Evolutionary conservation across 2,113 vertebrate species (phyloP).

Genomic region (Campylomormyrus numenius): DNA sequence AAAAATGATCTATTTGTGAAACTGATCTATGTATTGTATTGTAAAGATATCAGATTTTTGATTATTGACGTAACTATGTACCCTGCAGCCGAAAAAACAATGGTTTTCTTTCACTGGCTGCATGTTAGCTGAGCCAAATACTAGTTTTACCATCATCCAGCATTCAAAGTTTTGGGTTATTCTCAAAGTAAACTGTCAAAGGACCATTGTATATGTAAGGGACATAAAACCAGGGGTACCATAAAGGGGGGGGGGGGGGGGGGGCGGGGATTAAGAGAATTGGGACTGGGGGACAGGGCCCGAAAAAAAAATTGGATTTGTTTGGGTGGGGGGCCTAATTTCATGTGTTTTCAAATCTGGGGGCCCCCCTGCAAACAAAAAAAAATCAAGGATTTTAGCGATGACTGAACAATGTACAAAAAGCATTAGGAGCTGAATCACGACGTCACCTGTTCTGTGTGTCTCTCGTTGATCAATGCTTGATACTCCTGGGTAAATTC

Average conservation of each 20-base stretch:
- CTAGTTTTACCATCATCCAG: background rate
- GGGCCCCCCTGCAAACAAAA: background rate
- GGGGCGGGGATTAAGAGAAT: background rate
- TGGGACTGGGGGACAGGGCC: background rate
- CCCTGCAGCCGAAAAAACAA: background rate
- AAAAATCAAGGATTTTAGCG: background rate
- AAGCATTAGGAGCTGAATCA: background rate
- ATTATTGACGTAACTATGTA: slow-evolving; percentile 6
- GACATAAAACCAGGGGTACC: background rate
- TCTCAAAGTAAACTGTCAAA: background rate
- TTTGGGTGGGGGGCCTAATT: background rate
- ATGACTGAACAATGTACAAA: background rate
- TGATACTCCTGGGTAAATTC: background rate
- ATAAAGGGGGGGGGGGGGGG: background rate
- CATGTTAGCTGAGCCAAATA: background rate
- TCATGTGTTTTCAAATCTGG: background rate
- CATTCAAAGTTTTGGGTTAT: background rate
- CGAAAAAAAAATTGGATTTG: background rate
- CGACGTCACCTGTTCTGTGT: background rate
- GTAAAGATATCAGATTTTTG: slow-evolving; percentile 28
- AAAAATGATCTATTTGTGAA: slow-evolving; percentile 39
- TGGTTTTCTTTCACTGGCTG: background rate
- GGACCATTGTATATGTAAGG: background rate
- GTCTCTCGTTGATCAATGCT: background rate
- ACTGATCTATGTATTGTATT: slow-evolving; percentile 49